These are phyloP conservation scores for Hypolimnas misippus DNA, from an alignment of 2,888 invertebrate species.

Conservation along the genomic window DNA sequence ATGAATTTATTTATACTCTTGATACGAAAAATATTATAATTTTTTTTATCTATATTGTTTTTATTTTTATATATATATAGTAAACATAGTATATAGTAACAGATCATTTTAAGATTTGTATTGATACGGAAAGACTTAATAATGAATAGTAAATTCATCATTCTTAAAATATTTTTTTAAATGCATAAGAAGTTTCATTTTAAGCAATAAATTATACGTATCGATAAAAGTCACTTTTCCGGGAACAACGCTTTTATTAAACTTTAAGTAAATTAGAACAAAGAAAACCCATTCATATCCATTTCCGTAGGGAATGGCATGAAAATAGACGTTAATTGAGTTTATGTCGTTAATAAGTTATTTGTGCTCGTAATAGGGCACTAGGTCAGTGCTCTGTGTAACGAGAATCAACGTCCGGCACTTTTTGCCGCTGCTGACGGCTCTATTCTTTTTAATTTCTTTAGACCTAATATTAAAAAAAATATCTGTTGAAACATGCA, in stretches of 20 bases:
- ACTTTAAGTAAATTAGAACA: not conserved
- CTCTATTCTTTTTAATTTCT: slow-evolving; percentile 3
- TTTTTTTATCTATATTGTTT: no score
- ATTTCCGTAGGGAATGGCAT: not conserved
- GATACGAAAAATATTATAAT: no score
- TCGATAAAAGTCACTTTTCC: not conserved
- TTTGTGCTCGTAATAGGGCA: slow-evolving; percentile 18
- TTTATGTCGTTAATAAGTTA: slow-evolving; percentile 24
- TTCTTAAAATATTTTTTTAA: no score
- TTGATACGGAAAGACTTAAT: no score
- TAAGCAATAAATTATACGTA: not conserved
- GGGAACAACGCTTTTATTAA: not conserved
- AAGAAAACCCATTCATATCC: not conserved
- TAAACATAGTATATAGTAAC: no score
- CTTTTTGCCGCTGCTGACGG: not conserved
- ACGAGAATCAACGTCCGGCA: slow-evolving; percentile 16
- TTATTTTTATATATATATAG: no score
- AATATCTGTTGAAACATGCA: not conserved
- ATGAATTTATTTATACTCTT: no score
- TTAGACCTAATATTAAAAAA: not conserved
- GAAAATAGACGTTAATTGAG: slow-evolving; percentile 13
- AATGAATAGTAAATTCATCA: no score
- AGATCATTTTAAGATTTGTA: no score
- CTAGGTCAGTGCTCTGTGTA: slow-evolving; percentile 16
- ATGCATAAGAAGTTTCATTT: no score